Evolutionary conservation across 2,797 vertebrate genomes (phyloP).

Genomic region (Naso thynnoides): DNA sequence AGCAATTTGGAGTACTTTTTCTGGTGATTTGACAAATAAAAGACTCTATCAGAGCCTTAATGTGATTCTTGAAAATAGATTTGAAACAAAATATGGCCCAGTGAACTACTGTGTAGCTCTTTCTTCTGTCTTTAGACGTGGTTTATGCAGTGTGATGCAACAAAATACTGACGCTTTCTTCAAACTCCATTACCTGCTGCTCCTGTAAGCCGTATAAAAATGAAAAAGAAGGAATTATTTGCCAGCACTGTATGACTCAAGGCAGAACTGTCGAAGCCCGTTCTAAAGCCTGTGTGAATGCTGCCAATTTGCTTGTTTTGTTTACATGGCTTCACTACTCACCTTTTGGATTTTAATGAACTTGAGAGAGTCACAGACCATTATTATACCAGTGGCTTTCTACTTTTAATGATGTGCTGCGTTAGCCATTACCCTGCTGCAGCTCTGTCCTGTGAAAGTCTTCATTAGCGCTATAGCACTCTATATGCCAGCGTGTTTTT

Average conservation of each 20-base stretch:
- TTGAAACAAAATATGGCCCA: background rate
- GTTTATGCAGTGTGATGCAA: conserved; percentile 22
- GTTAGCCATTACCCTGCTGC: conserved; percentile 28
- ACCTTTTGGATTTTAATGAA: conserved; percentile 75
- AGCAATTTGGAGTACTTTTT: background rate
- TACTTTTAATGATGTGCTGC: conserved; percentile 70
- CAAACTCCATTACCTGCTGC: conserved; percentile 33
- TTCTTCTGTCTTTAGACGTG: conserved; percentile 4
- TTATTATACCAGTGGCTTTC: conserved; percentile 49
- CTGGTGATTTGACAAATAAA: background rate
- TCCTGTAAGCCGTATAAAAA: conserved; percentile 21
- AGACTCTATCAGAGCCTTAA: background rate
- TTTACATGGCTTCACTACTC: conserved; percentile 52
- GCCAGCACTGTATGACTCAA: conserved; percentile 17
- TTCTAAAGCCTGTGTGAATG: conserved; percentile 18
- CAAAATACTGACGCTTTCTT: conserved; percentile 8
- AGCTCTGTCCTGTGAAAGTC: conserved; percentile 42
- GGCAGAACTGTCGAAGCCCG: conserved; percentile 19
- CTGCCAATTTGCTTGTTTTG: conserved; percentile 69
- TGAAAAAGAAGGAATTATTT: conserved; percentile 17
- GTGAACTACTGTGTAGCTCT: background rate
- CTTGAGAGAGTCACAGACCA: conserved; percentile 25
- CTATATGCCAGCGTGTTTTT: conserved; percentile 23
- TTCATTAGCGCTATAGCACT: conserved; percentile 64
- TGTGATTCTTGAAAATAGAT: background rate